Evolutionary conservation across 2,797 vertebrate genomes (phyloP).

Genomic region (Prionace glauca): DNA sequence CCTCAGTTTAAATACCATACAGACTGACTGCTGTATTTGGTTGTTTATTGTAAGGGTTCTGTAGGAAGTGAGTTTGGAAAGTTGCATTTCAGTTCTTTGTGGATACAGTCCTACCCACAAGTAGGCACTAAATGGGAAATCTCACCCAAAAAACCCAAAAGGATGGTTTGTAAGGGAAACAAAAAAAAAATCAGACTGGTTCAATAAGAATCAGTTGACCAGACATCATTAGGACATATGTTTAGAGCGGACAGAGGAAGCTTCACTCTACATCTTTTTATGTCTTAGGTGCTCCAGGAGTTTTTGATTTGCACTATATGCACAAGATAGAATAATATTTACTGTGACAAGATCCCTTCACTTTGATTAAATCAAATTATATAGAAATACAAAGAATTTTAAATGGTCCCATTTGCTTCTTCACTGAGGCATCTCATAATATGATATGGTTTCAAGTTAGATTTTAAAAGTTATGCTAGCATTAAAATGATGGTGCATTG

Average conservation of each 20-base stretch:
- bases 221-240: not conserved
- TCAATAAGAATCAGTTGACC: not conserved
- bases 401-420: not conserved
- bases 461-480: not conserved
- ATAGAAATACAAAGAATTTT: not conserved
- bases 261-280: not conserved
- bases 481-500: constrained; percentile 42
- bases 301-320: no score
- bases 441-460: not conserved
- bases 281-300: no score
- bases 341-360: not conserved
- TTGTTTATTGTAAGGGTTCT: not conserved
- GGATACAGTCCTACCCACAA: not conserved
- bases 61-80: not conserved
- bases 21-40: not conserved
- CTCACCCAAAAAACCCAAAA: not conserved
- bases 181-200: not conserved
- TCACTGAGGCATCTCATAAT: not conserved
- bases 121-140: not conserved
- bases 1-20: not conserved
- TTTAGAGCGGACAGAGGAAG: not conserved
- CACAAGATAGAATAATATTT: not conserved
- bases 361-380: not conserved
- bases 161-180: not conserved
- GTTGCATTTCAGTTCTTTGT: not conserved